These are phyloP conservation scores for Sebastes reedi DNA, from an alignment of 2,797 vertebrate species.

Conservation along the genomic window DNA sequence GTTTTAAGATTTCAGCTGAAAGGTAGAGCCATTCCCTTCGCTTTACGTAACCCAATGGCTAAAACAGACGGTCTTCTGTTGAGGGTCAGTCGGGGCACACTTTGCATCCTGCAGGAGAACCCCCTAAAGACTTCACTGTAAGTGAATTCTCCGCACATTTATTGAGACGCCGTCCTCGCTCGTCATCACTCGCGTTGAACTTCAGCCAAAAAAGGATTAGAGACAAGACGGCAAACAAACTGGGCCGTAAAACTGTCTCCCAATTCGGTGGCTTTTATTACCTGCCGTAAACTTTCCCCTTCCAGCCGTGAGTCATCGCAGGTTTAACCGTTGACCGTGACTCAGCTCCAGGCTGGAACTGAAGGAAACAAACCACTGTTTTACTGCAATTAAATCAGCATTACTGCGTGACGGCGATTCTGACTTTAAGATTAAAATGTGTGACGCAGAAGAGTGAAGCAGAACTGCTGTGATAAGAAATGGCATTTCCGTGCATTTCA, in stretches of 20 bases:
- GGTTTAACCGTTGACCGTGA: constrained; percentile 30
- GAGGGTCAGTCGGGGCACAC: constrained; percentile 33
- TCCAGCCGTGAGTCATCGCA: constrained; percentile 39
- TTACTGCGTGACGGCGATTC: neutral
- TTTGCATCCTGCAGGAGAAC: constrained; percentile 13
- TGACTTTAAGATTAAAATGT: neutral
- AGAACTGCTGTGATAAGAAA: neutral
- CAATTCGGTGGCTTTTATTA: constrained; percentile 48
- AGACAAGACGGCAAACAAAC: constrained; percentile 51
- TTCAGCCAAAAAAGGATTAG: constrained; percentile 11
- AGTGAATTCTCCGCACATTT: constrained; percentile 21
- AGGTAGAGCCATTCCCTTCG: constrained; percentile 33
- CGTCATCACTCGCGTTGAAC: neutral
- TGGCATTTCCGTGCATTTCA: neutral
- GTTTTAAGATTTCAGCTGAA: constrained; percentile 36
- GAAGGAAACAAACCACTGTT: neutral
- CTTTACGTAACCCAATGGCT: constrained; percentile 37
- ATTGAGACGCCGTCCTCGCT: constrained; percentile 3
- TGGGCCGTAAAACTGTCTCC: constrained; percentile 51
- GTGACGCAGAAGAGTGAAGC: neutral
- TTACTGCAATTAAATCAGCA: constrained; percentile 11
- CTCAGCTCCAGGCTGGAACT: constrained; percentile 11
- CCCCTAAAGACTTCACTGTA: constrained; percentile 17
- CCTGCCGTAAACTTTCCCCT: constrained; percentile 41
- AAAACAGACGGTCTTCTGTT: constrained; percentile 49